Evolutionary conservation across 2,113 vertebrate species (phyloP).

Genomic region (Epinephelus moara): DNA sequence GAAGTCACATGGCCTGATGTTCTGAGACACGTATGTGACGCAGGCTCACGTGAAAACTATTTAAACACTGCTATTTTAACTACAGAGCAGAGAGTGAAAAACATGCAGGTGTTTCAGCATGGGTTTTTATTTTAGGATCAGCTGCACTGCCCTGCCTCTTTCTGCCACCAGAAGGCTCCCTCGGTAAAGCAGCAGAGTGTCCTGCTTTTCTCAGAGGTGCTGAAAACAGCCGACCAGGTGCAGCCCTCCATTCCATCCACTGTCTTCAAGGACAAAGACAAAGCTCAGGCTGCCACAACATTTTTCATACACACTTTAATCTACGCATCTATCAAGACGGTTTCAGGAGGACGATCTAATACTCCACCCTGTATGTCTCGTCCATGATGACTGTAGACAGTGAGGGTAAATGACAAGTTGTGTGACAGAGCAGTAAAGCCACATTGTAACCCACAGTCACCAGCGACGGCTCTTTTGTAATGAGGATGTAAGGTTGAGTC

Average conservation of each 20-base stretch:
- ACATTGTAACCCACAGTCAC: conserved; percentile 63
- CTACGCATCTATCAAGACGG: conserved; percentile 42
- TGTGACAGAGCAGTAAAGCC: conserved; percentile 64
- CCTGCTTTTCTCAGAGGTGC: conserved; percentile 62
- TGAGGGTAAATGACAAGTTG: conserved; percentile 66
- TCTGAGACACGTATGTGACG: neutral
- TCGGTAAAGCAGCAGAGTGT: conserved; percentile 72
- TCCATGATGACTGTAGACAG: conserved; percentile 56
- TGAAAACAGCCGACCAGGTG: conserved; percentile 74
- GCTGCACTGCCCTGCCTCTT: conserved; percentile 70
- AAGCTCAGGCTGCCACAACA: conserved; percentile 46
- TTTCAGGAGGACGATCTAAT: conserved; percentile 40
- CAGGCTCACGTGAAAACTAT: neutral
- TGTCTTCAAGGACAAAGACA: conserved; percentile 80
- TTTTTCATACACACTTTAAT: conserved; percentile 47
- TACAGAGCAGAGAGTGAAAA: neutral
- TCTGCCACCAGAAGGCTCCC: conserved; percentile 83
- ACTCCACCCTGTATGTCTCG: conserved; percentile 28
- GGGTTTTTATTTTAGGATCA: neutral
- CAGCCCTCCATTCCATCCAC: conserved; percentile 71
- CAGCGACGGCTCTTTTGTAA: conserved; percentile 70
- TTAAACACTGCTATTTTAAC: neutral
- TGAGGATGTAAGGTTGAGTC: conserved; percentile 71
- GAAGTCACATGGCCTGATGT: neutral
- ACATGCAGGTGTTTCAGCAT: neutral